Evolutionary conservation across 2,113 vertebrate species (phyloP).

Genomic region (Odocoileus virginianus): DNA sequence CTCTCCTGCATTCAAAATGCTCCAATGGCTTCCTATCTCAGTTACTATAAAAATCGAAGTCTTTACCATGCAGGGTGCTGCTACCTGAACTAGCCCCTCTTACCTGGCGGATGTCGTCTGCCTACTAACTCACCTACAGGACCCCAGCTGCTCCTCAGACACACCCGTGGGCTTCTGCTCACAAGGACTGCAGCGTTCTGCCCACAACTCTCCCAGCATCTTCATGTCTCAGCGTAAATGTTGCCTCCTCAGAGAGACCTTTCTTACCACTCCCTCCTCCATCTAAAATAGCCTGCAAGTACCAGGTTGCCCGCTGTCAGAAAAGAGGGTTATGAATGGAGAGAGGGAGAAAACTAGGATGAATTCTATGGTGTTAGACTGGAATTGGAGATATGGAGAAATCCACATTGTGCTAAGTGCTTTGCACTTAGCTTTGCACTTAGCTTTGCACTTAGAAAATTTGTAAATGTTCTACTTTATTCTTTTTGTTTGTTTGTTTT

Average conservation of each 20-base stretch:
- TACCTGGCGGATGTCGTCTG: not conserved
- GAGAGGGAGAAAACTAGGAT: not conserved
- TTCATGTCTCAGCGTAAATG: not conserved
- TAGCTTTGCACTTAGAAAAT: too few species aligned
- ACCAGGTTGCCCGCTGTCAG: not conserved
- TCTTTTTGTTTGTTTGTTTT: not conserved
- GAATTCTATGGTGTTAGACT: not conserved
- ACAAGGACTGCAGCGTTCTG: not conserved
- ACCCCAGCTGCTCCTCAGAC: not conserved
- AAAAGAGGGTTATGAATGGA: not conserved
- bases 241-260: not conserved
- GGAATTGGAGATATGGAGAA: not conserved
- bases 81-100: not conserved
- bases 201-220: not conserved
- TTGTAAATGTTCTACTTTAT: not conserved
- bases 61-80: not conserved
- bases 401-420: not conserved
- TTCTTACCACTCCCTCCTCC: not conserved
- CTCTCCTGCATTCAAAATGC: not conserved
- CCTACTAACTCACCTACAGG: not conserved
- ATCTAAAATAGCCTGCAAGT: not conserved
- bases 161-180: not conserved
- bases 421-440: not conserved
- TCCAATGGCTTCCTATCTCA: not conserved
- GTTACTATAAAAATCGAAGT: not conserved